phyloP scores from a whole-genome alignment of 2,888 invertebrate genomes.

The Ichneumoninae sp. region DNA sequence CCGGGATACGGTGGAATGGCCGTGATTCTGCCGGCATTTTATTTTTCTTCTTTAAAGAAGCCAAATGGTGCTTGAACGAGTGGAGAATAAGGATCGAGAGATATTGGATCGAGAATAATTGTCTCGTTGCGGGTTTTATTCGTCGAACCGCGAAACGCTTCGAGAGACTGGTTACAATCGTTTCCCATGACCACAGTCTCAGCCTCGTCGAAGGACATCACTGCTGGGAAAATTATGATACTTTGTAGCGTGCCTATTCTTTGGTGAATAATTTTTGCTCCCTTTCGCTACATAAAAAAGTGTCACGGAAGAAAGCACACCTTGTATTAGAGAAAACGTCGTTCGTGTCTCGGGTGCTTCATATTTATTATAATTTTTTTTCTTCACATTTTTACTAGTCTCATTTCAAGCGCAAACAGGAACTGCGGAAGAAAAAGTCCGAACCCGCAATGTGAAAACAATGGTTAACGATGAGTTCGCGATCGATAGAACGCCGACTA shows the following conservation, averaged over 20 bases:
- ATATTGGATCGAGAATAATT: neutral
- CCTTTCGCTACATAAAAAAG: neutral
- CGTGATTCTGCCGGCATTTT: neutral
- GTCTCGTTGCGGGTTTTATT: neutral
- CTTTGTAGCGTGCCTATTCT: conserved; percentile 15
- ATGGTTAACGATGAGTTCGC: conserved; percentile 8
- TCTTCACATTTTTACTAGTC: neutral
- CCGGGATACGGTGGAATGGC: conserved; percentile 1
- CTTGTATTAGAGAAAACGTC: neutral
- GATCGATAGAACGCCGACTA: conserved; percentile 57
- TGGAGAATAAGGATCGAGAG: neutral
- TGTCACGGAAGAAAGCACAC: neutral
- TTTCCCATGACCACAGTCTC: conserved; percentile 40
- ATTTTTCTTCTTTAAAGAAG: neutral
- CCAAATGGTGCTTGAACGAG: neutral
- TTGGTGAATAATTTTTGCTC: neutral
- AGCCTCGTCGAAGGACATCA: neutral
- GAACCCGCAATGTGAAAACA: conserved; percentile 4
- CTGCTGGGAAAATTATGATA: conserved; percentile 2
- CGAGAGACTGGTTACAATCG: conserved; percentile 17
- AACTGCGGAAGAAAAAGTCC: neutral
- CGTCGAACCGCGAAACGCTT: neutral
- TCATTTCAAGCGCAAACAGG: neutral
- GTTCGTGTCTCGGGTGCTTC: neutral
- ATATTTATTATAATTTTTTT: neutral